Conservation (phyloP, 2,888 invertebrate genomes). For the Gymnosoma rotundatum region DNA sequence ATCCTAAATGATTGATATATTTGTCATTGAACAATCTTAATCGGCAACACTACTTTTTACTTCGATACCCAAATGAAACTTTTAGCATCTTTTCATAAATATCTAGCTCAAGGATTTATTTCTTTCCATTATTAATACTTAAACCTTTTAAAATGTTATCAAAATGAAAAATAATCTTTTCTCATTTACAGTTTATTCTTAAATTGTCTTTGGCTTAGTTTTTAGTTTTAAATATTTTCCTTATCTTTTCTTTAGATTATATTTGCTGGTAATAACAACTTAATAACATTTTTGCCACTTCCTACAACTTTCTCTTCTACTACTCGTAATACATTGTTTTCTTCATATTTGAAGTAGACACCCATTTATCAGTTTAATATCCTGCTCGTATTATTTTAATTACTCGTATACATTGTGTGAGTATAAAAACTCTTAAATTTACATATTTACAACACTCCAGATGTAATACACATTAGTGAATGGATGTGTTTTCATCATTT, state of each 20-base stretch:
- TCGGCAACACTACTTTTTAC: background rate
- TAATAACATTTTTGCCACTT: slow-evolving; percentile 59
- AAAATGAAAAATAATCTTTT: slow-evolving; percentile 19
- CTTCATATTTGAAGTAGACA: slow-evolving; percentile 44
- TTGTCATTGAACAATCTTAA: too few species aligned
- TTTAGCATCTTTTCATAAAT: slow-evolving; percentile 7
- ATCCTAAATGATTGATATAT: too few species aligned
- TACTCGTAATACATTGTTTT: slow-evolving; percentile 20
- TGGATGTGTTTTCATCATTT: background rate
- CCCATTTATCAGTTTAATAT: slow-evolving; percentile 59
- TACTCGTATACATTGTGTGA: background rate
- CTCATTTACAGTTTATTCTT: background rate
- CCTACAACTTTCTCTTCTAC: too few species aligned
- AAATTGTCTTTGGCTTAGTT: background rate
- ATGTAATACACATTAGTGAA: too few species aligned
- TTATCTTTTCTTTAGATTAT: slow-evolving; percentile 29
- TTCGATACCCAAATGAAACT: slow-evolving; percentile 38
- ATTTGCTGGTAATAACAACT: slow-evolving; percentile 61
- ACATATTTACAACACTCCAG: too few species aligned
- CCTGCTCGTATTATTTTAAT: slow-evolving; percentile 42
- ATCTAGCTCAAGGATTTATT: slow-evolving; percentile 54
- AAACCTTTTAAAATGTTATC: slow-evolving; percentile 20
- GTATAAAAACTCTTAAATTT: background rate
- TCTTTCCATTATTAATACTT: slow-evolving; percentile 29
- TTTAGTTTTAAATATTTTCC: background rate